A percentile compares a stretch with the other conserved stretches of the same genome.
Evolutionary conservation across 2,113 vertebrate genomes (phyloP).

Genomic region (Panthera leo): DNA sequence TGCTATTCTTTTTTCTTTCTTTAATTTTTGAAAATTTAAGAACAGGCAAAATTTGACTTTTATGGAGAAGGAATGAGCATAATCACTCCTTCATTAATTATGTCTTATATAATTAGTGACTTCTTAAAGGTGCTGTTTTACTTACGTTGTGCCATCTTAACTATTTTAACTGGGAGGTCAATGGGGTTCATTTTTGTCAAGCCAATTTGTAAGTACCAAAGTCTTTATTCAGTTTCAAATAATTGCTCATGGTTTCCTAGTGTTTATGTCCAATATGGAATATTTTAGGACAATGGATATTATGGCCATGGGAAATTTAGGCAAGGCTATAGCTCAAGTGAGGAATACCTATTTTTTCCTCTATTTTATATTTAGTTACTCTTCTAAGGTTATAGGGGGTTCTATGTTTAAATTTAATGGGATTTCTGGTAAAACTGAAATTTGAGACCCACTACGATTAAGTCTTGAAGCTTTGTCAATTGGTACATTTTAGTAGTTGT

Average conservation of each 20-base stretch:
- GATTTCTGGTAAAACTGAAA: background rate
- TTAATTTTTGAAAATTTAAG: background rate
- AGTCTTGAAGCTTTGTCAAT: background rate
- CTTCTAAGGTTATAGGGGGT: background rate
- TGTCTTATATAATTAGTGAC: background rate
- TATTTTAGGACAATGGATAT: background rate
- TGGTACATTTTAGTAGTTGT: background rate
- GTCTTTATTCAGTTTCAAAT: background rate
- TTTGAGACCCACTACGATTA: background rate
- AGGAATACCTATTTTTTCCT: background rate
- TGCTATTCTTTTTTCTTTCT: background rate
- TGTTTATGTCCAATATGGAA: background rate
- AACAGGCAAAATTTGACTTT: background rate
- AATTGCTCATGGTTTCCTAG: background rate
- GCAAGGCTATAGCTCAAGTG: background rate
- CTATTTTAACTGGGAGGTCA: background rate
- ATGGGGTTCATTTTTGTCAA: background rate
- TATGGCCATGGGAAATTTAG: background rate
- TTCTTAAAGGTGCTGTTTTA: background rate
- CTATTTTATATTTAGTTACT: background rate
- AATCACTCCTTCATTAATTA: background rate
- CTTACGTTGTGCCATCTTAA: background rate
- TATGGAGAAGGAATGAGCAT: background rate
- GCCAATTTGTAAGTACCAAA: background rate
- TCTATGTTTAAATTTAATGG: background rate